Evolutionary conservation across 2,113 vertebrate species (phyloP).

Genomic region (Danio rerio): DNA sequence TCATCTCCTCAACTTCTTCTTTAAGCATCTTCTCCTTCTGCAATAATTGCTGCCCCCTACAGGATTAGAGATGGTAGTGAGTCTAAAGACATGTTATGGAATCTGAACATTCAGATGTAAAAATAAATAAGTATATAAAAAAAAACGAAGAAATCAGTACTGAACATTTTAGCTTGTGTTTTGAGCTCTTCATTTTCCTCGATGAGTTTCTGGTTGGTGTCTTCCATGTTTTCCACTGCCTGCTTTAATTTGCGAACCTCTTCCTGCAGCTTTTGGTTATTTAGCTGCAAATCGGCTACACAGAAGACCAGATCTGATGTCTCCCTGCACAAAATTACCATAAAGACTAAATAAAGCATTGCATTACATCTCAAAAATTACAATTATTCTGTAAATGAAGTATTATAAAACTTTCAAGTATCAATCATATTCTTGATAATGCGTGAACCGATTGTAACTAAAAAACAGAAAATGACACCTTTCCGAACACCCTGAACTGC

Average conservation of each 20-base stretch:
- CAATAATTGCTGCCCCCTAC: slow-evolving; percentile 83
- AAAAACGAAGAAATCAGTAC: not conserved
- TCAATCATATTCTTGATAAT: too few species aligned
- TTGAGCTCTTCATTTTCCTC: slow-evolving; percentile 80
- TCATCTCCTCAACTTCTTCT: slow-evolving; percentile 91
- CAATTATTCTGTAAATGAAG: too few species aligned
- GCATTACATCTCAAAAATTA: too few species aligned
- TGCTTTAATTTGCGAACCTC: slow-evolving; percentile 84
- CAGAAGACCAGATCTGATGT: slow-evolving; percentile 85
- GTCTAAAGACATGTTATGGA: not conserved
- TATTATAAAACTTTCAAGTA: too few species aligned
- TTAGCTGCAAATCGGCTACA: slow-evolving; percentile 85
- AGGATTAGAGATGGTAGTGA: not conserved
- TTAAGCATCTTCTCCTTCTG: slow-evolving; percentile 83
- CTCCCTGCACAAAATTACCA: slow-evolving; percentile 74
- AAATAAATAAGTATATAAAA: too few species aligned
- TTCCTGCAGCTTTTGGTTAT: slow-evolving; percentile 86
- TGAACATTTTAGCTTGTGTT: slow-evolving; percentile 80
- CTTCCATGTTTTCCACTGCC: slow-evolving; percentile 82
- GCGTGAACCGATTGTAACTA: too few species aligned
- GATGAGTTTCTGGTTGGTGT: slow-evolving; percentile 80
- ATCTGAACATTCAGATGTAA: too few species aligned
- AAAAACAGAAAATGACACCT: too few species aligned
- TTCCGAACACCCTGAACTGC: too few species aligned
- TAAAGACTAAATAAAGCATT: too few species aligned